A percentile compares a stretch with the other conserved stretches of the same genome.
Conservation (phyloP, 2,888 invertebrate species). For the Oasisia sp. region DNA sequence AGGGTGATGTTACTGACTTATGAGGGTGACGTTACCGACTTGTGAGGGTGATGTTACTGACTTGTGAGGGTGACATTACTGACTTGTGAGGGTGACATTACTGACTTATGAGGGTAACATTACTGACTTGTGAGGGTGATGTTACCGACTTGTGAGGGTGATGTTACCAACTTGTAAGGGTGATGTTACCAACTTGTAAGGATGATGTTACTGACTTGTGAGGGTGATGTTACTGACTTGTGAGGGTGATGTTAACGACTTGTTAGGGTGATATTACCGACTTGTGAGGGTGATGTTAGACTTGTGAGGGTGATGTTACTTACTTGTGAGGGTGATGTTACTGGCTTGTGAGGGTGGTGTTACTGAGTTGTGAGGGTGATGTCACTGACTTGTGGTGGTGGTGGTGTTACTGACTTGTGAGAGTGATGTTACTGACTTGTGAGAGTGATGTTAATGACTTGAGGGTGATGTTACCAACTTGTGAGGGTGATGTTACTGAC, state of each 20-base stretch:
- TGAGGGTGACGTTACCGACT: too few relatives aligned
- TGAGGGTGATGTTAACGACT: slow-evolving; percentile 46
- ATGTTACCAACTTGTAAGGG: background rate
- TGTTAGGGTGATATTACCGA: too few relatives aligned
- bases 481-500: background rate
- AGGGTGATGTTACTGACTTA: too few relatives aligned
- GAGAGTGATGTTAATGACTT: background rate
- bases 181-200: background rate
- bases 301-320: too few relatives aligned
- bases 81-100: background rate
- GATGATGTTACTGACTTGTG: background rate
- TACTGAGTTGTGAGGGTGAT: background rate
- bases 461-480: background rate
- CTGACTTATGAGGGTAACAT: background rate
- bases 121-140: background rate
- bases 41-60: background rate
- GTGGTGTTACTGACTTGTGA: background rate
- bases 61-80: background rate
- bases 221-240: slow-evolving; percentile 46
- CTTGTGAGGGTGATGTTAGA: too few relatives aligned
- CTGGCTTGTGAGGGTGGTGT: background rate
- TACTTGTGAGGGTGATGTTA: too few relatives aligned
- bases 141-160: background rate
- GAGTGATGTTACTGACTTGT: background rate
- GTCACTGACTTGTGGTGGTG: background rate